Evolutionary conservation across 2,888 invertebrate genomes (phyloP), one percentile per base, ranked within the genome.

Genomic region (Mythimna impura): DNA sequence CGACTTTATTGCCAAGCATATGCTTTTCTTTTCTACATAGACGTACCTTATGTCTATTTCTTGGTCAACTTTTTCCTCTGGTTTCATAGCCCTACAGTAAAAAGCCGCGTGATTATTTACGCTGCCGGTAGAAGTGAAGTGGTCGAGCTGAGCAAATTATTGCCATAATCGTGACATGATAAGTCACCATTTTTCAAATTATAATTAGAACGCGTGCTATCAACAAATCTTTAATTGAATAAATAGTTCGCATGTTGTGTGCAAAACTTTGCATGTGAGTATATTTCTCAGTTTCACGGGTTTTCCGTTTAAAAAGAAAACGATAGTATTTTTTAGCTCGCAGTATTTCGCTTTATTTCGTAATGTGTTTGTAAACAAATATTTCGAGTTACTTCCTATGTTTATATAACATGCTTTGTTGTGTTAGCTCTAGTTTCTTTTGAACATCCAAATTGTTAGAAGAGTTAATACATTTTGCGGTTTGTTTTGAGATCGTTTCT

Each of bases 151-250:
- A 71, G 76, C 57, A 84, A 82, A 77, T 77, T 52, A 73, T 60
- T 54, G 30, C 58, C 58, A 72, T 47, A 57, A 50, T 64, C 57
- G 12, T 68, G 66, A 65, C 69, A 60, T 63, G 69, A 66, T 71
- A 61, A 52, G 25, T 64, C 60, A 68, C 62, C 66, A 80, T 63
- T 82, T 70, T 73, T 78, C 63, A 66, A 82, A 71, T 78, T 25
- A 70, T 20, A 25, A 76, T 66, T 72, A 66, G 69, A 65, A 60
- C 34, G 54, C 71, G 66, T 74, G 62, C 61, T 76, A 76, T 71
- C 85, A n/a, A 76, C 83, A 76, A 75, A 83, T 85, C 75, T 72
- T 55, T 67, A 66, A 71, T 73, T 74, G 67, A 71, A 70, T 78
- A 73, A 73, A 69, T 62, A 67, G 80, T 83, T 83, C 80, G 75